Conservation (phyloP, 1,140 invertebrate genomes). For the Dendrolimus punctatus region DNA sequence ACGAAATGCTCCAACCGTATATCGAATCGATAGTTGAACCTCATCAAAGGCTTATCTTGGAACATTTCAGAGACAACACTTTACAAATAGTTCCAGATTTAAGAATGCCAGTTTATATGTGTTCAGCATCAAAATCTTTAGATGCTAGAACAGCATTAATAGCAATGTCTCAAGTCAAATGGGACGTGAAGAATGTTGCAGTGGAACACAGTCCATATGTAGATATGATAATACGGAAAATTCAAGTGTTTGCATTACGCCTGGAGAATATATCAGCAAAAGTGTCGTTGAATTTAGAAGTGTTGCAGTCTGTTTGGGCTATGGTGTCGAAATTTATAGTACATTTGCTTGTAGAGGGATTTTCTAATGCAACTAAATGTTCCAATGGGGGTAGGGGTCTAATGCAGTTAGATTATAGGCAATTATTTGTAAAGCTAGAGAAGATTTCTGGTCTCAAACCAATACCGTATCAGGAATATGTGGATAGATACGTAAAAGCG, state of each 20-base stretch:
- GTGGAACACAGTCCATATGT: constrained; percentile 95
- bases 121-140: constrained; percentile 85
- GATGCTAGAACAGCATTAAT: constrained; percentile 84
- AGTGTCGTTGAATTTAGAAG: constrained; percentile 81
- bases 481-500: constrained; percentile 96
- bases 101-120: constrained; percentile 88
- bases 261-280: constrained; percentile 79
- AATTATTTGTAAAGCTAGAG: constrained; percentile 93
- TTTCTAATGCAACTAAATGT: constrained; percentile 93
- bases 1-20: constrained; percentile 86
- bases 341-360: constrained; percentile 93
- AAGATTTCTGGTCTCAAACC: constrained; percentile 87
- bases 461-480: constrained; percentile 90
- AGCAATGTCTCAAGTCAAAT: constrained; percentile 93
- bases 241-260: constrained; percentile 84
- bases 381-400: constrained; percentile 95
- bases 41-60: constrained; percentile 77
- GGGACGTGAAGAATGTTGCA: constrained; percentile 97
- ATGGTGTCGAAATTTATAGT: constrained; percentile 88
- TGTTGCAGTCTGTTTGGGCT: constrained; percentile 86
- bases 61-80: constrained; percentile 86
- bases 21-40: constrained; percentile 81
- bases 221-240: constrained; percentile 82
- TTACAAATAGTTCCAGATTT: constrained; percentile 81
- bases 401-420: constrained; percentile 98